Evolutionary conservation across 2,113 vertebrate genomes (phyloP).

Genomic region (Casuarius casuarius): DNA sequence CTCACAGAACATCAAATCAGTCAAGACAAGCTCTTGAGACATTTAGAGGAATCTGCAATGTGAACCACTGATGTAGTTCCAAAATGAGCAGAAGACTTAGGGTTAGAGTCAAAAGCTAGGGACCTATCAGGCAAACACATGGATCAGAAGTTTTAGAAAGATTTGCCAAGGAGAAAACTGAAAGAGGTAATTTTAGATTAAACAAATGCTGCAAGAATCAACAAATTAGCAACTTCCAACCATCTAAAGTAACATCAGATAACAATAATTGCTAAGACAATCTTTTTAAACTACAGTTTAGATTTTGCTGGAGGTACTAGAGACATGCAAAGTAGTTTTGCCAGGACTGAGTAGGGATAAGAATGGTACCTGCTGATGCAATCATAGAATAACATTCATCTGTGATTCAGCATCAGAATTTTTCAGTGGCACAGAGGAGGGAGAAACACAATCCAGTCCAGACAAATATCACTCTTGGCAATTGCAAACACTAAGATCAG

Average conservation of each 20-base stretch:
- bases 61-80: background rate
- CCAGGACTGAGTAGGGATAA: background rate
- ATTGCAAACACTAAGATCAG: background rate
- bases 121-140: background rate
- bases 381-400: background rate
- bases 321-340: background rate
- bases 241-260: background rate
- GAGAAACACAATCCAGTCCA: background rate
- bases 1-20: background rate
- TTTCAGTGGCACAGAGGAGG: background rate
- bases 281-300: background rate
- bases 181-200: background rate
- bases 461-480: background rate
- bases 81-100: too few relatives aligned
- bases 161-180: background rate
- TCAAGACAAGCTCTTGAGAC: background rate
- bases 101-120: background rate
- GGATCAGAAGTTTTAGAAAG: background rate
- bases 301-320: background rate
- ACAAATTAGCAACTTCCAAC: background rate
- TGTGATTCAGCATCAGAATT: background rate
- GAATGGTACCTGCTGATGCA: background rate
- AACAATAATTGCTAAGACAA: background rate
- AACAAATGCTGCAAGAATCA: background rate
- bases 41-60: background rate